Conservation (phyloP, 2,797 vertebrate genomes). For the Propithecus deckenii region DNA sequence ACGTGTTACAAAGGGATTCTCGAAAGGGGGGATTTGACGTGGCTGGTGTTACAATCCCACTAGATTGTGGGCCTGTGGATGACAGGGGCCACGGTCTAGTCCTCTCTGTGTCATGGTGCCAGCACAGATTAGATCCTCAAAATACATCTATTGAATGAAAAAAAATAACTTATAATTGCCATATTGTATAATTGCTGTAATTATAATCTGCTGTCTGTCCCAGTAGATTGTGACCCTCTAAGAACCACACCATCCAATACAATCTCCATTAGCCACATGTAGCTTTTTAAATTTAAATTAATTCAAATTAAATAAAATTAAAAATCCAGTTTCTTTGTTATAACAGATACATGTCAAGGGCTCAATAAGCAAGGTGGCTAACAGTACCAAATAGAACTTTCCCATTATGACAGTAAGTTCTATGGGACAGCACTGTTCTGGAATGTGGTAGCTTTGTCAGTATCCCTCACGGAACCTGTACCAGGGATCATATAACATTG, state of each 20-base stretch:
- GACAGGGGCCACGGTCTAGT: background rate
- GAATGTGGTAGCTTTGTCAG: background rate
- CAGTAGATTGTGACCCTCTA: background rate
- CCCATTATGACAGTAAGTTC: background rate
- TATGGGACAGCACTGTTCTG: background rate
- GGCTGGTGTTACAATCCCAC: background rate
- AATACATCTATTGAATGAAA: background rate
- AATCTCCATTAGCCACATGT: background rate
- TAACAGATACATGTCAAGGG: background rate
- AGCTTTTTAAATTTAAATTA: background rate
- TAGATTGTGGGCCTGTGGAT: background rate
- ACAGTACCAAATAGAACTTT: background rate
- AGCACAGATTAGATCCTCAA: background rate
- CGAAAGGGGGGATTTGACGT: background rate
- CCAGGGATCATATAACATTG: background rate
- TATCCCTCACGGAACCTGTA: background rate
- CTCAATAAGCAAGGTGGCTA: background rate
- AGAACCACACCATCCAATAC: background rate
- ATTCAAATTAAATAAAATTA: background rate
- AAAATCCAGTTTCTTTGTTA: background rate
- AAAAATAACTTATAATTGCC: background rate
- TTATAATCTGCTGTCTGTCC: background rate
- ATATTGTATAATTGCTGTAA: background rate
- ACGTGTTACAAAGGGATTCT: background rate
- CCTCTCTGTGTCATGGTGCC: background rate